phyloP scores from a whole-genome alignment of 2,888 invertebrate genomes.

The Ctena decussata region DNA sequence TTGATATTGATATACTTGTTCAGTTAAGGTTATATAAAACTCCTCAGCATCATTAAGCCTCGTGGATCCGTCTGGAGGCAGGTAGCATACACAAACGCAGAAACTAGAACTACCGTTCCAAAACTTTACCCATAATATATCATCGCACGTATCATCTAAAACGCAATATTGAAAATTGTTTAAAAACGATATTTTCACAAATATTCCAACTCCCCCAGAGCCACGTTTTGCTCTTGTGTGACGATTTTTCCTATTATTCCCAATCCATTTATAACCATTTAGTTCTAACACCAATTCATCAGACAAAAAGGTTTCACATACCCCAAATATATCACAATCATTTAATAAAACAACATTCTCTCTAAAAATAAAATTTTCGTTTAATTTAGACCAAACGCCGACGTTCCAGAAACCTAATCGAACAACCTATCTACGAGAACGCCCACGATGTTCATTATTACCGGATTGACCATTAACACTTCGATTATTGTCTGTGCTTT shows the following conservation, averaged over 20 bases:
- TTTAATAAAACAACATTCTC: constrained; percentile 10
- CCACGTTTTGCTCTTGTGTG: not conserved
- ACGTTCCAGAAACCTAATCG: constrained; percentile 20
- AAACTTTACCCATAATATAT: constrained; percentile 23
- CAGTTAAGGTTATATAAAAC: too few species aligned
- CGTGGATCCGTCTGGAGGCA: too few species aligned
- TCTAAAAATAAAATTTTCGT: constrained; percentile 20
- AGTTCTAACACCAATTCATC: not conserved
- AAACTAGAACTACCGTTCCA: not conserved
- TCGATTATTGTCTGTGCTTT: not conserved
- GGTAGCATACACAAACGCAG: too few species aligned
- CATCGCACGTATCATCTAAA: not conserved
- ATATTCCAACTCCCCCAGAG: constrained; percentile 19
- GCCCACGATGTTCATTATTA: not conserved
- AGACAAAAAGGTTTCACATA: constrained; percentile 13
- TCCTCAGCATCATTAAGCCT: too few species aligned
- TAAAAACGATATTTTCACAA: constrained; percentile 4
- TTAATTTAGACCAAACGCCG: constrained; percentile 10
- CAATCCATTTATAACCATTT: constrained; percentile 9
- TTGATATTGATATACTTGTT: too few species aligned
- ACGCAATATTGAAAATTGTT: not conserved
- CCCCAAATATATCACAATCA: constrained; percentile 13
- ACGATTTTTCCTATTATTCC: not conserved
- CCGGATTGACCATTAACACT: not conserved
- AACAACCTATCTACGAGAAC: not conserved